Base-by-base conservation (phyloP, 2,113 vertebrate species). In the Arvicanthis niloticus region DNA sequence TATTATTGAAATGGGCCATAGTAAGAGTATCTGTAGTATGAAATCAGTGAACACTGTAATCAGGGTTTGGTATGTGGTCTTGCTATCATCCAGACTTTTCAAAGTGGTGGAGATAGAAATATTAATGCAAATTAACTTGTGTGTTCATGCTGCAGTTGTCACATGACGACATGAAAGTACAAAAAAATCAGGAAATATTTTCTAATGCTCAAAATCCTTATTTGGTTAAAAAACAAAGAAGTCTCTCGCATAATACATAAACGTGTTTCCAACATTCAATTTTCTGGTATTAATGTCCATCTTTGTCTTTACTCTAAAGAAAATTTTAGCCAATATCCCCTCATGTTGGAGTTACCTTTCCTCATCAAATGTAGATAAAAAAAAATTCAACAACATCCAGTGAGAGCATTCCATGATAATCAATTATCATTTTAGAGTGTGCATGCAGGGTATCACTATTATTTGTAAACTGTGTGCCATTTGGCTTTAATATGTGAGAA, bases 261-360 rank as follows among this genome's bases (percentile, higher is more conserved):
- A 78, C 29, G 31, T 42, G 94, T 62, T 95, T 75, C 68, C 42
- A 16, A n/a, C 68, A 77, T 51, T 16, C 2, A 65, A 45, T 51
- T 58, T 68, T 9, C 34, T 60, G 60, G 13, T 91, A 86, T 95
- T 87, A 82, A 48, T 34, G 77, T 94, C 76, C 10, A 77, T 7
- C 17, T 94, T 91, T 89, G 26, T 78, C 48, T 62, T 94, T 58
- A 56, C 77, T 7, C 31, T 22, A 91, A 96, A 95, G 77, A 45
- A 65, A 88, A 76, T 48, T 40, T 73, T 68, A 90, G 42, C 40
- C 24, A 77, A 9, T 91, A 78, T 78, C 91, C 37, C 62, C 70
- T 92, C 53, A 72, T 80, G 3, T 56, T 48, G 13, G 6, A 91
- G 89, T 53, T 12, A 19, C 0, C 2, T 31, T 60, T 87, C 26